Evolutionary conservation across 2,113 vertebrate genomes (phyloP), one percentile per base, ranked within the genome.

Genomic region (Sinocyclocheilus grahami): DNA sequence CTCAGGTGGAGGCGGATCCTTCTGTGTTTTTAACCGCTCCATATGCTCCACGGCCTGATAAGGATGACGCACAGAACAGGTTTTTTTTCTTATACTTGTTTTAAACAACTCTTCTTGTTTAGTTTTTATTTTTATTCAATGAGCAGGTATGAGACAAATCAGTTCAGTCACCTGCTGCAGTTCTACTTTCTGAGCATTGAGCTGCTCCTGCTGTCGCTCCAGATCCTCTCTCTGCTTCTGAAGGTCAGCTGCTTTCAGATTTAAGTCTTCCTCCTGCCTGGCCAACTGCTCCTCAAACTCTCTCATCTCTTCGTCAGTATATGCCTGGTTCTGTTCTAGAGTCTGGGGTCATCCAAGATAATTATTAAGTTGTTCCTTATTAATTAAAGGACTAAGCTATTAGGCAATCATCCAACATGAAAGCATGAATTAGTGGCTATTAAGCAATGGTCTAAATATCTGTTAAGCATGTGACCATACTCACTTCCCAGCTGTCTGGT

Each of bases 401-500:
- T 10, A 60, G 20, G 6, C 55, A 58, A 20, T 58, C 1, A 55
- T 4, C 78, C 55, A 42, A 24, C 20, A 42, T 62, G 20, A 60
- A 60, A n/a, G 2, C 10, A 60, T 42, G 37, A n/a, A 72, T 37
- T 37, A 22, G 27, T 30, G 11, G 16, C 11, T 22, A 60, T 7
- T 58, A 30, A 63, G 60, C 78, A 65, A 10, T 51, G 9, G 42
- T 22, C 14, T 51, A 22, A 69, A 30, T 51, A 53, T 69, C 46
- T 51, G 14, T 27, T 12, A 55, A 7, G 30, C 0, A 3, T 33
- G 5, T 37, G 60, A 13, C 13, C 5, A 30, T 30, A 37, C 85
- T 95, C 92, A 98, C 98, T 97, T 99, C 98, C 98, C 98, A 99
- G 91, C 96, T 97, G n/a, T 99, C 97, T 58, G 97, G 96, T 92